A percentile compares a stretch with the other conserved stretches of the same genome.
phyloP scores from a whole-genome alignment of 1,140 invertebrate species.

The Homalodisca vitripennis region DNA sequence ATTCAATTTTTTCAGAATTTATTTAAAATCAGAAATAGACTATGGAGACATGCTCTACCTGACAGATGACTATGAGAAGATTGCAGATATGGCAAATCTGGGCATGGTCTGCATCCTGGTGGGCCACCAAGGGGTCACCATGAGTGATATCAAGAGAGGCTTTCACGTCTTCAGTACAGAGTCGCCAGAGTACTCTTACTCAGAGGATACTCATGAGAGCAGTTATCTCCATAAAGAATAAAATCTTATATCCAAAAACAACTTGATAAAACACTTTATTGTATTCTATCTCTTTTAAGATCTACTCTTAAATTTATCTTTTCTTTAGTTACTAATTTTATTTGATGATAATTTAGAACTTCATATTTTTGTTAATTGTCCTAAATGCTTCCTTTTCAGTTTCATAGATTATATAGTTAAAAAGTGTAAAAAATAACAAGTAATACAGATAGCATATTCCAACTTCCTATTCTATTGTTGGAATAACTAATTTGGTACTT shows the following conservation, averaged over 20 bases:
- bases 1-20: not conserved
- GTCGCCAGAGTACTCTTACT: slow-evolving; percentile 1
- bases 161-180: slow-evolving; percentile 10
- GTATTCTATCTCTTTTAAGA: no score
- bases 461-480: no score
- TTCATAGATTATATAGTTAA: no score
- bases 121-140: not conserved
- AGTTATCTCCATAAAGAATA: not conserved
- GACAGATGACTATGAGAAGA: not conserved
- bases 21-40: not conserved
- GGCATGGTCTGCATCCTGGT: not conserved
- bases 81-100: not conserved
- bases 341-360: no score
- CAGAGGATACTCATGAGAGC: slow-evolving; percentile 6
- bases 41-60: slow-evolving; percentile 6
- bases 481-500: no score
- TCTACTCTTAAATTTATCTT: no score
- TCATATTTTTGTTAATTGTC: no score
- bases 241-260: not conserved
- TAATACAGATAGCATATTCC: no score
- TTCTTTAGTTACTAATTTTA: no score
- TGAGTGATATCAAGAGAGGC: not conserved
- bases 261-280: no score
- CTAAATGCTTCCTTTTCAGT: no score
- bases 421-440: no score